phyloP scores from a whole-genome alignment of 2,797 vertebrate species.

The Peromyscus melanophrys region DNA sequence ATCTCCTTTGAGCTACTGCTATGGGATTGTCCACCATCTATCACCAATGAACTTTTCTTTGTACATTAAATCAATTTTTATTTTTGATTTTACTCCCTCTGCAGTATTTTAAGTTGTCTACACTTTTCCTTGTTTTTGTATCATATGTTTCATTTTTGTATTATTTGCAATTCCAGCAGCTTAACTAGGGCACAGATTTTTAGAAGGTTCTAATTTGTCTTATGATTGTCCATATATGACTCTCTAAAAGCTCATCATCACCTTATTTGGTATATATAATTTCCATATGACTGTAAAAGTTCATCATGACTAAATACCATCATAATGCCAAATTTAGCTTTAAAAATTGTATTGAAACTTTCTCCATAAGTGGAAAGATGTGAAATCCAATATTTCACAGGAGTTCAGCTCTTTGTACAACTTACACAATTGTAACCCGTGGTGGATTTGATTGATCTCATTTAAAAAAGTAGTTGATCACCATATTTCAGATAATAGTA shows the following conservation, averaged over 20 bases:
- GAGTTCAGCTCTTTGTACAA: background rate
- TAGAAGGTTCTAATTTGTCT: background rate
- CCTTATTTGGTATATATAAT: background rate
- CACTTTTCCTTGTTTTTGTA: background rate
- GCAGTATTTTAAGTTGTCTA: background rate
- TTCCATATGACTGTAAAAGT: background rate
- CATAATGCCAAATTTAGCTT: background rate
- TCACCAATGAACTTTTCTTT: background rate
- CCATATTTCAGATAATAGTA: background rate
- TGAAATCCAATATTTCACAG: background rate
- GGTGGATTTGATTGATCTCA: background rate
- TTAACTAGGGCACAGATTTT: fast-evolving
- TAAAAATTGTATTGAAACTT: background rate
- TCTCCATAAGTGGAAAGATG: background rate
- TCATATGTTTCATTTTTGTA: background rate
- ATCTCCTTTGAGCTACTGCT: background rate
- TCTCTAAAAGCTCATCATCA: background rate
- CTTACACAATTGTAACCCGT: background rate
- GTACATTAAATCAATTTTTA: background rate
- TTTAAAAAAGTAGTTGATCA: background rate
- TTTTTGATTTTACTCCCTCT: background rate
- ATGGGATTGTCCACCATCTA: background rate
- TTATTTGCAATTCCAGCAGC: background rate
- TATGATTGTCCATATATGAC: background rate
- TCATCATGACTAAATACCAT: background rate